phyloP scores from a whole-genome alignment of 1,140 invertebrate species.

The Calephelis virginiensis region DNA sequence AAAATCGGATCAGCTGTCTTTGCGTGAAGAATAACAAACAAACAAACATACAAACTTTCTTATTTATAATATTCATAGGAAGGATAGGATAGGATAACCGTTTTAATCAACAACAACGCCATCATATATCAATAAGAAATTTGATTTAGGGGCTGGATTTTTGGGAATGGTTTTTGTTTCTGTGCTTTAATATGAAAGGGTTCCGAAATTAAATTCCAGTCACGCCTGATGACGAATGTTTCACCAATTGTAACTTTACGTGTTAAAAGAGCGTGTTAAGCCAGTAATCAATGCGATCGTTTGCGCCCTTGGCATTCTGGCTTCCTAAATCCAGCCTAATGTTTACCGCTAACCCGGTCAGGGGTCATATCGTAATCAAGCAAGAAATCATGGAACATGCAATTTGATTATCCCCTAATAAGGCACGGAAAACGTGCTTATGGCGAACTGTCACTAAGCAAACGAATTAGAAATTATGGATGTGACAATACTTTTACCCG shows the following conservation, averaged over 20 bases:
- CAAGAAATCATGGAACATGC: constrained; percentile 6
- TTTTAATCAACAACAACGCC: background rate
- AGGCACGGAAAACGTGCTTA: no score
- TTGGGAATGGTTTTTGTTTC: constrained; percentile 7
- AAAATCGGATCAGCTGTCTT: no score
- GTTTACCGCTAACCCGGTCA: constrained; percentile 11
- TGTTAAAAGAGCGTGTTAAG: constrained; percentile 11
- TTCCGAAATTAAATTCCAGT: constrained; percentile 14
- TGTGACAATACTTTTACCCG: no score
- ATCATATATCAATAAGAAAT: constrained; percentile 1
- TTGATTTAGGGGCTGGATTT: constrained; percentile 5
- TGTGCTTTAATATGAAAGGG: background rate
- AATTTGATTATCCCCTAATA: background rate
- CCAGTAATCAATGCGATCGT: background rate
- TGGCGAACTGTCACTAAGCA: no score
- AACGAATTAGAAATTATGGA: no score
- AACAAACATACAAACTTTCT: no score
- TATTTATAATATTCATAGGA: no score
- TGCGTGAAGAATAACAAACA: no score
- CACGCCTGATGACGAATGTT: constrained; percentile 7
- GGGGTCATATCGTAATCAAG: constrained; percentile 3
- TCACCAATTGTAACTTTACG: constrained; percentile 2
- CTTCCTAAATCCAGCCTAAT: constrained; percentile 13
- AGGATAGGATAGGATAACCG: background rate
- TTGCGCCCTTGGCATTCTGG: background rate